Base-by-base conservation (phyloP, 2,797 vertebrate species). In the Pseudotriccus pelzelni region DNA sequence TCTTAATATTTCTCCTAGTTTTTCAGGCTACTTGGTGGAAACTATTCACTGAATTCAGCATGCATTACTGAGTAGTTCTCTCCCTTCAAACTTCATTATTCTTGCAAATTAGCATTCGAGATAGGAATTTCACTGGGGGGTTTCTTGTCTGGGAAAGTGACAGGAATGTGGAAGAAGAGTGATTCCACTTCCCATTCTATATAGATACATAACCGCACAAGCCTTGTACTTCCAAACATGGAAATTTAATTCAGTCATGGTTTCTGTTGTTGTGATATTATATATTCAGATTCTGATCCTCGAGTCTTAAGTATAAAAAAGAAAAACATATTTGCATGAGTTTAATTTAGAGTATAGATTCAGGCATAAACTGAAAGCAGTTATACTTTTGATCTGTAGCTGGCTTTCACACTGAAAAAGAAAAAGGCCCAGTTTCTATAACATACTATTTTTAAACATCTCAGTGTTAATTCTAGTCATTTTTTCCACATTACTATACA, bases 161-260 rank as follows among this genome's bases (percentile, higher is more conserved):
- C 39, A 68, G 62, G 69, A 88, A 84, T 63, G 53, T 91, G 82
- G 46, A 92, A 92, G 62, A 78, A 68, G 46, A 86, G 32, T 78
- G 55, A 84, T 81, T 87, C 79, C 27, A 1, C 87, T 87, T 91
- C 89, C 59, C 66, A 93, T 86, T 94, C 76, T 94, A 20, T 94
- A 84, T 60, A 95, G 55, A 89, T 39, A 27, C 1, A 1, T 84
- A 95, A 90, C 49, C 27, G 32, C 52, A 49, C 30, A 77, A 89
- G 60, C 36, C 78, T 94, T 93, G 37, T 89, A 60, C 70, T 96
- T 96, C 91, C 91, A 96, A 94, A 97, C 80, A 94, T 90, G 91
- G 94, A 91, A 67, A 93, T 87, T 76, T 79, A 73, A 79, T 86
- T 94, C 69, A 86, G 27, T 5, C 59, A 7, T 56, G 69, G 52